phyloP scores from a whole-genome alignment of 2,113 vertebrate genomes.

The Rhynchomys soricoides region DNA sequence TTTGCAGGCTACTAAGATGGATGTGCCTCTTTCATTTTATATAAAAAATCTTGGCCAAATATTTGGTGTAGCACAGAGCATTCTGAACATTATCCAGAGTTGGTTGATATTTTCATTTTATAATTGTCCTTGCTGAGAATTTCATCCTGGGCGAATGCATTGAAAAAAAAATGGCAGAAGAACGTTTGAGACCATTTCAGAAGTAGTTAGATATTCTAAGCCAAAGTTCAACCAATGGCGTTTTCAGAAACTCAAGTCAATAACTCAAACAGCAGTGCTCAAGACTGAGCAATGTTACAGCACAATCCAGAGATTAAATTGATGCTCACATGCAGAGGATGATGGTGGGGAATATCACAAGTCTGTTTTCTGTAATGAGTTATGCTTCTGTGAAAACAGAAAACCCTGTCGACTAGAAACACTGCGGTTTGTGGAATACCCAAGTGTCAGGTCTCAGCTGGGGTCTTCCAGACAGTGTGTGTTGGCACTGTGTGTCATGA shows the following conservation, averaged over 20 bases:
- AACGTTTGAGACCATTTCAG: not conserved
- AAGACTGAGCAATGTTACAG: too few species aligned
- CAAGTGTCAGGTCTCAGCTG: not conserved
- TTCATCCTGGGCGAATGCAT: not conserved
- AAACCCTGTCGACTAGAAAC: not conserved
- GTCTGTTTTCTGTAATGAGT: not conserved
- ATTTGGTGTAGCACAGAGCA: not conserved
- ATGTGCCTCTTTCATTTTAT: not conserved
- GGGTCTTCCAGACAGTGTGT: not conserved
- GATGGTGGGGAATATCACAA: too few species aligned
- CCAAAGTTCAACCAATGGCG: not conserved
- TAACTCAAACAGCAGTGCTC: too few species aligned
- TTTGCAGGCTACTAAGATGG: not conserved
- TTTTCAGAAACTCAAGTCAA: not conserved
- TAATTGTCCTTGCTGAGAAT: not conserved
- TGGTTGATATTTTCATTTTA: not conserved
- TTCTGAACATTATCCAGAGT: not conserved
- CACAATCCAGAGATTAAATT: not conserved
- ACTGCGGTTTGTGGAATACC: not conserved
- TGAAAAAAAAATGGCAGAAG: not conserved
- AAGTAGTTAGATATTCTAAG: not conserved
- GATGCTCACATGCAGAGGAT: not conserved
- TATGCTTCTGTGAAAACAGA: not conserved
- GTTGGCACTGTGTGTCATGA: too few species aligned
- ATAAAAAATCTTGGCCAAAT: not conserved